These are phyloP conservation scores for Acanthacorydalis orientalis DNA, from an alignment of 2,888 invertebrate genomes.

Conservation along the genomic window DNA sequence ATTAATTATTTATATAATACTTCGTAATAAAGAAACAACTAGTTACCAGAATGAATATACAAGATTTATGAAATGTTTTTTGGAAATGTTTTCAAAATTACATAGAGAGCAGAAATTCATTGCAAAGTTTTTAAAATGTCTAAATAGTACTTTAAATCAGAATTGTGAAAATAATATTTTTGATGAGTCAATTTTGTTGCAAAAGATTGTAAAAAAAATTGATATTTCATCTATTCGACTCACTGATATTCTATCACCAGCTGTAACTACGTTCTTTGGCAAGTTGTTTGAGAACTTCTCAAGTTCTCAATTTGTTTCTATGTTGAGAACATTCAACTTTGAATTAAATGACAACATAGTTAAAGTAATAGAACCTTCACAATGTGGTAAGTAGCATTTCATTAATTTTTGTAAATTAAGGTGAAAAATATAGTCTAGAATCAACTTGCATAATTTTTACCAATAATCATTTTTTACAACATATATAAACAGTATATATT, in stretches of 20 bases:
- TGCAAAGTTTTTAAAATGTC: neutral
- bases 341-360: too few relatives aligned
- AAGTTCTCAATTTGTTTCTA: neutral
- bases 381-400: too few relatives aligned
- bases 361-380: neutral
- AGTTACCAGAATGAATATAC: neutral
- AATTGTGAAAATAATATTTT: too few relatives aligned
- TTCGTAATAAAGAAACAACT: neutral
- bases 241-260: neutral
- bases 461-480: too few relatives aligned
- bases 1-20: neutral
- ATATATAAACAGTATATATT: too few relatives aligned
- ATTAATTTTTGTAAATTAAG: too few relatives aligned
- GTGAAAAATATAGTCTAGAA: too few relatives aligned
- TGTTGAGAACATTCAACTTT: neutral
- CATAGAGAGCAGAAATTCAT: conserved; percentile 2
- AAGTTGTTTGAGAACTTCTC: neutral
- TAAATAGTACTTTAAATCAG: neutral
- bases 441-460: too few relatives aligned
- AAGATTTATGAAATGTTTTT: conserved; percentile 1
- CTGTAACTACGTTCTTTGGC: neutral
- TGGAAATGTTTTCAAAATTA: conserved; percentile 1
- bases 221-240: neutral
- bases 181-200: too few relatives aligned
- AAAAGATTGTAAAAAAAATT: too few relatives aligned